Conservation (phyloP, 2,113 vertebrate genomes). For the Embiotoca jacksoni region DNA sequence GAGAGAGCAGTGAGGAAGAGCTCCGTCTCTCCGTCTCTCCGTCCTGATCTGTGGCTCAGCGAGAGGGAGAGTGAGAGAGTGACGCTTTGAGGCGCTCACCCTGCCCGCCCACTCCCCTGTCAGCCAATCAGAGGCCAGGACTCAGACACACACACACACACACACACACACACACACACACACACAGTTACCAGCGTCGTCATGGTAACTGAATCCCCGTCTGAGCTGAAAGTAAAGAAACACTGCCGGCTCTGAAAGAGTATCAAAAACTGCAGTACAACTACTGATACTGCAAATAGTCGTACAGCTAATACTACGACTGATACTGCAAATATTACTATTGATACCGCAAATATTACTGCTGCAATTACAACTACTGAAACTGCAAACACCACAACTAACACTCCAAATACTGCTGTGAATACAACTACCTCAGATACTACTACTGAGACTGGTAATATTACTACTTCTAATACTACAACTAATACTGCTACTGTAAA, state of each 20-base stretch:
- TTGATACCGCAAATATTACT: too few relatives aligned
- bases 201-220: constrained; percentile 74
- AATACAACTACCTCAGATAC: too few relatives aligned
- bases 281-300: not conserved
- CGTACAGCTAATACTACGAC: too few relatives aligned
- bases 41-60: constrained; percentile 50
- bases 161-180: constrained; percentile 45
- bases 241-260: constrained; percentile 1
- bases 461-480: not conserved
- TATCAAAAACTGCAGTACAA: constrained; percentile 6
- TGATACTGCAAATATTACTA: not conserved
- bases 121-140: constrained; percentile 66
- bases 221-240: constrained; percentile 49
- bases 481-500: not conserved
- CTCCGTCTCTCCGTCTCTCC: constrained; percentile 51
- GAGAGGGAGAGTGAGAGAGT: constrained; percentile 24
- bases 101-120: constrained; percentile 50
- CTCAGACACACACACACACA: constrained; percentile 22
- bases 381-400: too few relatives aligned
- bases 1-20: constrained; percentile 63
- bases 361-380: too few relatives aligned
- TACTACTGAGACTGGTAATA: not conserved
- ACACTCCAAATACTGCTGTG: too few relatives aligned
- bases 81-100: constrained; percentile 49
- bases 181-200: constrained; percentile 47